Conservation (phyloP, 2,888 invertebrate species). For the Cephus sareptanus region DNA sequence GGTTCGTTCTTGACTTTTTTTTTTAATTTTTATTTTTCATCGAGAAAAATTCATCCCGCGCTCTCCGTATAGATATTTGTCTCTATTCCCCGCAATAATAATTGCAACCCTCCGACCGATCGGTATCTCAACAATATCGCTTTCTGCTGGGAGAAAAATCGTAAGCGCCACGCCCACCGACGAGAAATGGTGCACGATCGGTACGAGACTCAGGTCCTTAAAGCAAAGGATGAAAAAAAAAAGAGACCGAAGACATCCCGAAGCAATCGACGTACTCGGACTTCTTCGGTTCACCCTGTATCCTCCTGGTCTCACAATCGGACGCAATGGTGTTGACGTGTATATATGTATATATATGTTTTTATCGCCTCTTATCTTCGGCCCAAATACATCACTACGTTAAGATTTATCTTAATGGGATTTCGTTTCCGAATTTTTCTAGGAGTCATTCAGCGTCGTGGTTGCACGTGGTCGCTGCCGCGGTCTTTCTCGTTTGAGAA, state of each 20-base stretch:
- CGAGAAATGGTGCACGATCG: neutral
- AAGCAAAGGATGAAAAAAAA: neutral
- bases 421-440: neutral
- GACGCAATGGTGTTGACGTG: neutral
- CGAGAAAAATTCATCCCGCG: neutral
- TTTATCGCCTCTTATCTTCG: neutral
- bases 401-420: neutral
- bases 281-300: neutral
- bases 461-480: neutral
- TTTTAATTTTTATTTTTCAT: neutral
- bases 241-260: neutral
- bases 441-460: neutral
- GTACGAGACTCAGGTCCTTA: neutral
- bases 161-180: neutral
- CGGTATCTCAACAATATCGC: constrained; percentile 40
- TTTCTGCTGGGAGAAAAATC: constrained; percentile 6
- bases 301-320: neutral
- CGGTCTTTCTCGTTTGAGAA: neutral
- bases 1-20: neutral
- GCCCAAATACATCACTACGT: neutral
- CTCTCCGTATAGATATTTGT: neutral
- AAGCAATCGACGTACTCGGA: neutral
- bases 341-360: neutral
- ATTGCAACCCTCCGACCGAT: constrained; percentile 28
- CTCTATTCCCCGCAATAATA: neutral